phyloP scores from a whole-genome alignment of 2,113 vertebrate species.

The Marmota flaviventris region DNA sequence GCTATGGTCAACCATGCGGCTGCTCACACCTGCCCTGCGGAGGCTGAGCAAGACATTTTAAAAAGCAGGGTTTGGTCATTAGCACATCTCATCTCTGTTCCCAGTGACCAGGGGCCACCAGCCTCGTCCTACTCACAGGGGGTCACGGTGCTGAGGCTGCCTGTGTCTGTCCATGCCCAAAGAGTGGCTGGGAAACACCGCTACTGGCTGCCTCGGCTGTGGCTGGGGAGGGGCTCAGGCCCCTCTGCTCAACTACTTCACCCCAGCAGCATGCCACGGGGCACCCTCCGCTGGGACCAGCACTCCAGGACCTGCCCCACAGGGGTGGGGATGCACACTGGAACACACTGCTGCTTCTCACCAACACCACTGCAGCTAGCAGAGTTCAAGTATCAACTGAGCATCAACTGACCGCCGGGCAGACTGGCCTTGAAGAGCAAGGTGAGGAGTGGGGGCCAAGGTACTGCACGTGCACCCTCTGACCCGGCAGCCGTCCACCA shows the following conservation, averaged over 20 bases:
- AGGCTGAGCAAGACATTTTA: neutral
- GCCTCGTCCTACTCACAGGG: neutral
- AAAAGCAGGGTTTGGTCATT: neutral
- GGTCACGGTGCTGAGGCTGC: neutral
- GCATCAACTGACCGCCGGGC: rapidly evolving
- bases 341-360: neutral
- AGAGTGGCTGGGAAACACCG: neutral
- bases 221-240: neutral
- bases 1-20: neutral
- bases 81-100: too few relatives aligned
- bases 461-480: neutral
- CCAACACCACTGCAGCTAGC: too few relatives aligned
- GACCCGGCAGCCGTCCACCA: neutral
- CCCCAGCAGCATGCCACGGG: neutral
- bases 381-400: too few relatives aligned
- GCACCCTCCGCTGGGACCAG: neutral
- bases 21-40: neutral
- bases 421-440: rapidly evolving
- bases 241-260: neutral
- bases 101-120: too few relatives aligned
- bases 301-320: neutral
- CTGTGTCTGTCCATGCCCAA: neutral
- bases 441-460: neutral
- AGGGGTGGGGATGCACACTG: neutral
- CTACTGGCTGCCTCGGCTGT: neutral